phyloP scores from a whole-genome alignment of 2,888 invertebrate species.

The Leuctra nigra region DNA sequence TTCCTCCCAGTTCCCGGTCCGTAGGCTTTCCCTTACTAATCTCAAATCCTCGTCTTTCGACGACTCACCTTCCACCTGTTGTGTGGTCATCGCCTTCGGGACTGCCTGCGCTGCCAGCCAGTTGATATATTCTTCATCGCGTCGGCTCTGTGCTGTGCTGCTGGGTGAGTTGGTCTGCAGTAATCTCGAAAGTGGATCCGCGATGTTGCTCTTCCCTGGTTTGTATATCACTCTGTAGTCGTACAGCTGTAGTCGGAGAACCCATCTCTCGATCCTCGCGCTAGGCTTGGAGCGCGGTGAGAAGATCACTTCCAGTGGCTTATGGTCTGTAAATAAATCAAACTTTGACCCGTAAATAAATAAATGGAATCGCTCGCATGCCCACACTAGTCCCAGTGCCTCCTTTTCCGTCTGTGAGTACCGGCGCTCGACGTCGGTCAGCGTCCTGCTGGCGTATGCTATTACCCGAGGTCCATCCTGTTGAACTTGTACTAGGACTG shows the following conservation, averaged over 20 bases:
- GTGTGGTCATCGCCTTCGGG: neutral
- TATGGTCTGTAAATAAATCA: neutral
- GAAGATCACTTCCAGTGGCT: slow-evolving; percentile 5
- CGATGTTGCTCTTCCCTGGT: slow-evolving; percentile 33
- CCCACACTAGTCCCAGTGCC: slow-evolving; percentile 37
- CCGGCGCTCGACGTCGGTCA: slow-evolving; percentile 37
- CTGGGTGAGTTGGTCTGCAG: no score
- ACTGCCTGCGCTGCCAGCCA: neutral
- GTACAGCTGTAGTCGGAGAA: slow-evolving; percentile 27
- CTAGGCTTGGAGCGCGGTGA: neutral
- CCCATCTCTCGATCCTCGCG: slow-evolving; percentile 1
- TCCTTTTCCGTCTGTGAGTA: slow-evolving; percentile 31
- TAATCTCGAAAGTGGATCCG: slow-evolving; percentile 33
- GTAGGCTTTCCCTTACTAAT: neutral
- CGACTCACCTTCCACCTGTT: neutral
- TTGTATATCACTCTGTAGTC: slow-evolving; percentile 26
- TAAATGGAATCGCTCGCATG: slow-evolving; percentile 38
- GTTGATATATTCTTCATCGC: neutral
- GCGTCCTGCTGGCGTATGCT: slow-evolving; percentile 37
- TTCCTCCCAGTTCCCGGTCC: neutral
- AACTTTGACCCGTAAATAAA: slow-evolving; percentile 36
- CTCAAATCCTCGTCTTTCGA: neutral
- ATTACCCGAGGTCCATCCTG: slow-evolving; percentile 34
- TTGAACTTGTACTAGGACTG: slow-evolving; percentile 33
- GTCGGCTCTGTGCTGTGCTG: no score